Evolutionary conservation across 2,797 vertebrate species (phyloP).

Genomic region (Micrastur ruficollis): DNA sequence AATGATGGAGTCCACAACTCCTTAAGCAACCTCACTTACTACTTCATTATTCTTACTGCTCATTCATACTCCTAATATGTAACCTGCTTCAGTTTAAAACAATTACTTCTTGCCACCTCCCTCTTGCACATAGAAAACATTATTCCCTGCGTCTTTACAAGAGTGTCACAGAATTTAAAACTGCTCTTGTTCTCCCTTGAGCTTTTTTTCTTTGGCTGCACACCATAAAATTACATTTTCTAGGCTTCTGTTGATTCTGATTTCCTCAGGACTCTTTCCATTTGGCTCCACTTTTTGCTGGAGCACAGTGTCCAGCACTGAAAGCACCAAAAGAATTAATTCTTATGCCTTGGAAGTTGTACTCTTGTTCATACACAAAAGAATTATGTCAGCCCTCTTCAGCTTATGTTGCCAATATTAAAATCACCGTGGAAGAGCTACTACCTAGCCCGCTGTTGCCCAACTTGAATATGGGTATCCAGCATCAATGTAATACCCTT

Average conservation of each 20-base stretch:
- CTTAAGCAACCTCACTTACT: neutral
- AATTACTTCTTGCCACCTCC: neutral
- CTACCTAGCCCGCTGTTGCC: neutral
- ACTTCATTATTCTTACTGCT: neutral
- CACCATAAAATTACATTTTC: neutral
- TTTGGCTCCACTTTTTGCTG: neutral
- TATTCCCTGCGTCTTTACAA: neutral
- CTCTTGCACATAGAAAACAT: neutral
- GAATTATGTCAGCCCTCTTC: neutral
- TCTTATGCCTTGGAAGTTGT: neutral
- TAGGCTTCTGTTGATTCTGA: neutral
- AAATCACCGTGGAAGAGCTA: neutral
- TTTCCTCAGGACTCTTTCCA: neutral
- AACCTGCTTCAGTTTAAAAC: neutral
- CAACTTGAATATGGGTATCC: neutral
- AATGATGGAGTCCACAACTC: neutral
- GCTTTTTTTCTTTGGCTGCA: neutral
- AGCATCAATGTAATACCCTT: neutral
- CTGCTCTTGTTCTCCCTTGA: neutral
- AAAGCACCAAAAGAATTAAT: neutral
- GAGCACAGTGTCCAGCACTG: neutral
- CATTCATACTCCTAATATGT: neutral
- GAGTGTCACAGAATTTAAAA: neutral
- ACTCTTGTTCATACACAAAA: neutral
- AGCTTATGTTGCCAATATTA: neutral